These are phyloP conservation scores for Xestobium rufovillosum DNA, from an alignment of 2,888 invertebrate genomes.

Conservation along the genomic window DNA sequence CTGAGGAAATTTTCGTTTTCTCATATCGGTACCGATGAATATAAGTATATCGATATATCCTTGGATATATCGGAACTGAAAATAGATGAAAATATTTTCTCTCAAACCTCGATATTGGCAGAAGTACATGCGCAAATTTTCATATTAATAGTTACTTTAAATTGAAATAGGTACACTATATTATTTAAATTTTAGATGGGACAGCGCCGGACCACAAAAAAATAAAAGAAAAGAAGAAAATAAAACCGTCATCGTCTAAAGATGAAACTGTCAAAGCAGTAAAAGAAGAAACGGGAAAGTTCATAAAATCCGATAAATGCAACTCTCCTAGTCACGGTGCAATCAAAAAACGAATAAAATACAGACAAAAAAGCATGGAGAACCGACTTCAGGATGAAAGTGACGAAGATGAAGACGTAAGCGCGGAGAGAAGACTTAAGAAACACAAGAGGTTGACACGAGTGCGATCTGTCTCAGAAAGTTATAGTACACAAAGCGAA, in stretches of 20 bases:
- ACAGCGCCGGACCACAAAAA: conserved; percentile 30
- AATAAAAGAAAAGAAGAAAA: conserved; percentile 29
- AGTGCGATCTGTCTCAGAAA: conserved; percentile 28
- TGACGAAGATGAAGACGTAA: conserved; percentile 31
- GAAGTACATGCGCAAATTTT: too few relatives aligned
- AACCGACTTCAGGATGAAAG: conserved; percentile 30
- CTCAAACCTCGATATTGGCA: too few relatives aligned
- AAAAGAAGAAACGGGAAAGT: background rate
- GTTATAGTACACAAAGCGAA: conserved; percentile 8
- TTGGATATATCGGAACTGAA: too few relatives aligned
- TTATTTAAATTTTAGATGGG: conserved; percentile 34
- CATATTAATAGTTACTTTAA: too few relatives aligned
- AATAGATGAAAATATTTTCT: too few relatives aligned
- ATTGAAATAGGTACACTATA: too few relatives aligned
- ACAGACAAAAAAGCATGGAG: conserved; percentile 33
- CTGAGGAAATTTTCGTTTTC: too few relatives aligned
- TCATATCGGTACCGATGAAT: too few relatives aligned
- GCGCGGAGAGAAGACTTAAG: conserved; percentile 16
- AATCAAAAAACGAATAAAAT: conserved; percentile 36
- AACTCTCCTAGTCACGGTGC: conserved; percentile 32
- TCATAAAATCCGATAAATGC: conserved; percentile 24
- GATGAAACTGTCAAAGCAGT: background rate
- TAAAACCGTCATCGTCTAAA: too few relatives aligned
- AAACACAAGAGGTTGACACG: conserved; percentile 29
- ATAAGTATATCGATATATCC: too few relatives aligned